phyloP scores from a whole-genome alignment of 2,888 invertebrate genomes.

The Glaucopsyche alexis region DNA sequence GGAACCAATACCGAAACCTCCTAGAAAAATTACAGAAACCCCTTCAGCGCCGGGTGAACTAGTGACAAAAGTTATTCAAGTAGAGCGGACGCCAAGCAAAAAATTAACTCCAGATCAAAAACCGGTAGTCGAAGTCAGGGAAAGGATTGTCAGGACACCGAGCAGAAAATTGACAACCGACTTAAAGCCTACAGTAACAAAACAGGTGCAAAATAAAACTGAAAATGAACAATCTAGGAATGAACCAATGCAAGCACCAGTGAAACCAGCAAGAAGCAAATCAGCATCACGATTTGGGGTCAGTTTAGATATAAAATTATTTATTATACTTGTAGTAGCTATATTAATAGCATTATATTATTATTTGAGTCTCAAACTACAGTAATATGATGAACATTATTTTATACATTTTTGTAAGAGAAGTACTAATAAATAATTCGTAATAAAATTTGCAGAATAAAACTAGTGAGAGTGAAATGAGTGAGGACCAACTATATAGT shows the following conservation, averaged over 20 bases:
- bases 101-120: slow-evolving; percentile 62
- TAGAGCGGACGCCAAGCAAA: slow-evolving; percentile 70
- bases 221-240: slow-evolving; percentile 57
- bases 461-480: slow-evolving; percentile 81
- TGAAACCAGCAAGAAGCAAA: slow-evolving; percentile 75
- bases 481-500: slow-evolving; percentile 69
- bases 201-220: slow-evolving; percentile 49
- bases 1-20: slow-evolving; percentile 49
- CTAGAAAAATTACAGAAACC: slow-evolving; percentile 50
- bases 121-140: slow-evolving; percentile 65
- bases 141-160: slow-evolving; percentile 70
- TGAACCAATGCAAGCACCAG: slow-evolving; percentile 52
- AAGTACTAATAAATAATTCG: slow-evolving; percentile 59
- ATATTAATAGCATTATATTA: slow-evolving; percentile 70
- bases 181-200: slow-evolving; percentile 53
- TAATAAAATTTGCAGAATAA: slow-evolving; percentile 76
- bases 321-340: slow-evolving; percentile 63
- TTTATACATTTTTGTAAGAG: slow-evolving; percentile 45
- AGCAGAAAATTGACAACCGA: slow-evolving; percentile 62
- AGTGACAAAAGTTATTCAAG: slow-evolving; percentile 70
- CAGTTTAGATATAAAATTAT: slow-evolving; percentile 69
- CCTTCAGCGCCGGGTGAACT: slow-evolving; percentile 57
- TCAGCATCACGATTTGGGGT: slow-evolving; percentile 75
- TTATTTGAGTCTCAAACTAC: slow-evolving; percentile 51
- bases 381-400: slow-evolving; percentile 43